Evolutionary conservation across 2,113 vertebrate species (phyloP), one percentile per base, ranked within the genome.

Genomic region (Rutilus rutilus): DNA sequence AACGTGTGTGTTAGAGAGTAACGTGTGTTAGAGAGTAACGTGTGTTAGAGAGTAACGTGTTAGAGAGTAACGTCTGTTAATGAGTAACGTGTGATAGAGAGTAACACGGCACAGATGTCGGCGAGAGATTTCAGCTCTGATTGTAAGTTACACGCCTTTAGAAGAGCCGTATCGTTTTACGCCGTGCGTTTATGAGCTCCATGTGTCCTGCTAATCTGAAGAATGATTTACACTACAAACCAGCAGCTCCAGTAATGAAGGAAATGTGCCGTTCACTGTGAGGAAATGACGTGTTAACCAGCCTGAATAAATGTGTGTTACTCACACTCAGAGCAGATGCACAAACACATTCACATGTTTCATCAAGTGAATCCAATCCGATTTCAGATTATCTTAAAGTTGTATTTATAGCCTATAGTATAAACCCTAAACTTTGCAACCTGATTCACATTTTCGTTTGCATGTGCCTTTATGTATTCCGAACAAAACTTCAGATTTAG

Each of bases 191-290:
- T 78, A 78, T 59, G 76, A 59, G 52, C 76, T 59, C 76, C 76
- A 78, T 36, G 39, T 78, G 76, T 2, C 52, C 17, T 52, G 75
- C 75, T 77, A 33, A 77, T 77, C 47, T 77, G 52, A 78, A 21
- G 27, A 57, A 3, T 57, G 27, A 36, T 21, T 78, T 2, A 73
- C 69, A 6, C 67, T 23, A 78, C 52, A 57, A 36, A 78, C 75
- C 45, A 76, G 75, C 75, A 50, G 27, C 52, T 77, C 50, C 47
- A 19, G 27, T 78, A 59, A 78, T 78, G 52, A 78, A 57, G 75
- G 33, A 78, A 78, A 57, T 47, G 50, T 77, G 50, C 45, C 27
- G 8, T 19, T 57, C 6, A 78, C 76, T 36, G 5, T 11, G 25
- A 36, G 76, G 52, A 78, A 78, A 39, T 33, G 33, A 33, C 33